Conservation (phyloP, 1,140 invertebrate genomes). For the Artemia franciscana region DNA sequence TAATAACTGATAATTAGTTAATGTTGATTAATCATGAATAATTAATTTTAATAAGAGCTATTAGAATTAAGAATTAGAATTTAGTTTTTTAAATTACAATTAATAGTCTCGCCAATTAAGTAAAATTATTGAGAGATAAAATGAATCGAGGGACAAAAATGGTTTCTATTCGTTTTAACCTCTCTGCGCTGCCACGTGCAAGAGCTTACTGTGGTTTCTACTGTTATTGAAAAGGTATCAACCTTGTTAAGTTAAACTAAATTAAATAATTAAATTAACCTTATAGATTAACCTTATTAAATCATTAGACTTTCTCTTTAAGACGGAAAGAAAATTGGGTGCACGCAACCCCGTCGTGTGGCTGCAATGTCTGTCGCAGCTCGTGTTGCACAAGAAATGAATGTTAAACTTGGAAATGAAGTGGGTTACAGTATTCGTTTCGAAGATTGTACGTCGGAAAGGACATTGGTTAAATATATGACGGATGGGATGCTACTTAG, state of each 20-base stretch:
- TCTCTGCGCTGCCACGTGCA: too few relatives aligned
- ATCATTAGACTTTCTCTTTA: not conserved
- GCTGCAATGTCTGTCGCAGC: constrained; percentile 54
- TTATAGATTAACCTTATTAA: not conserved
- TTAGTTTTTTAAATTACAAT: too few relatives aligned
- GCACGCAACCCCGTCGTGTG: constrained; percentile 51
- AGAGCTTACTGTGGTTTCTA: too few relatives aligned
- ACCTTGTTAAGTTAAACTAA: not conserved
- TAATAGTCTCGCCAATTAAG: too few relatives aligned
- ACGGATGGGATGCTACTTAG: constrained; percentile 94
- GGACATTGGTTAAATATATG: constrained; percentile 91
- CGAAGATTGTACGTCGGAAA: constrained; percentile 50
- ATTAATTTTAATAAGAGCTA: too few relatives aligned
- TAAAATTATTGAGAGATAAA: too few relatives aligned
- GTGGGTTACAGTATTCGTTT: constrained; percentile 54
- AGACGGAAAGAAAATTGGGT: constrained; percentile 53
- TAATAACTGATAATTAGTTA: too few relatives aligned
- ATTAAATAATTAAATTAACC: not conserved
- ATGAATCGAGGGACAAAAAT: too few relatives aligned
- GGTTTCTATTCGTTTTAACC: too few relatives aligned
- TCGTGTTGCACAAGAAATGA: constrained; percentile 40
- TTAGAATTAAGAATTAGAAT: too few relatives aligned
- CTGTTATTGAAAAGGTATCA: not conserved
- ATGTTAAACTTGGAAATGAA: constrained; percentile 39
- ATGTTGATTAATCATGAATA: too few relatives aligned